Percentiles rank a stretch among this genome's conserved stretches.
Evolutionary conservation across 2,797 vertebrate genomes (phyloP).

Genomic region (Sebastes hubbsi): DNA sequence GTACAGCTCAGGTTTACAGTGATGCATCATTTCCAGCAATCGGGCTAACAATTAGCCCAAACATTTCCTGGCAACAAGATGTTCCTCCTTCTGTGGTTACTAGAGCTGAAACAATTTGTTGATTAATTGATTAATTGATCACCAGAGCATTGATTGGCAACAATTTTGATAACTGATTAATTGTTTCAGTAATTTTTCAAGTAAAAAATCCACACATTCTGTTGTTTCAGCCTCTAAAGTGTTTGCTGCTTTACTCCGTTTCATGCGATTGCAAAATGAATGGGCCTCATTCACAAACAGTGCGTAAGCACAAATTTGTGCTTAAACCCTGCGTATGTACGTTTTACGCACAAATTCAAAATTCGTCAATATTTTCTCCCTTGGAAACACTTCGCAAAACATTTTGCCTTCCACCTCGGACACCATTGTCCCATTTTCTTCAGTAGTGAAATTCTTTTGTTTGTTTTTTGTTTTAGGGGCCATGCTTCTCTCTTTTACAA

Average conservation of each 20-base stretch:
- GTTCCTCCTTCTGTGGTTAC: background rate
- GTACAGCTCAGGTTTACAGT: constrained; percentile 39
- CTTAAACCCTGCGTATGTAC: too few relatives aligned
- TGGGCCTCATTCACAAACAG: too few relatives aligned
- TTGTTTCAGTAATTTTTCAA: background rate
- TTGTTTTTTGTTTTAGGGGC: too few relatives aligned
- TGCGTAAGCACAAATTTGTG: too few relatives aligned
- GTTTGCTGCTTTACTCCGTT: background rate
- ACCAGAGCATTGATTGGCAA: background rate
- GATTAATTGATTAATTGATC: background rate
- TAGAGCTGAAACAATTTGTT: background rate
- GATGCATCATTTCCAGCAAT: constrained; percentile 48
- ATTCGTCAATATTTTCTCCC: background rate
- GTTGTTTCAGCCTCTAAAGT: background rate
- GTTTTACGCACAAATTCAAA: too few relatives aligned
- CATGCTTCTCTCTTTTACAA: too few relatives aligned
- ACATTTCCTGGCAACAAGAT: constrained; percentile 33
- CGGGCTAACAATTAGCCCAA: constrained; percentile 26
- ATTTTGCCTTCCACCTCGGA: too few relatives aligned
- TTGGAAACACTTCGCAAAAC: too few relatives aligned
- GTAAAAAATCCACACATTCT: background rate
- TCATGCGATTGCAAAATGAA: background rate
- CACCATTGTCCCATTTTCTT: too few relatives aligned
- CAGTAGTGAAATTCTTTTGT: too few relatives aligned
- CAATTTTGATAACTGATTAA: background rate